Conservation (phyloP, 2,797 vertebrate genomes). For the Notoglanidium macrostoma region DNA sequence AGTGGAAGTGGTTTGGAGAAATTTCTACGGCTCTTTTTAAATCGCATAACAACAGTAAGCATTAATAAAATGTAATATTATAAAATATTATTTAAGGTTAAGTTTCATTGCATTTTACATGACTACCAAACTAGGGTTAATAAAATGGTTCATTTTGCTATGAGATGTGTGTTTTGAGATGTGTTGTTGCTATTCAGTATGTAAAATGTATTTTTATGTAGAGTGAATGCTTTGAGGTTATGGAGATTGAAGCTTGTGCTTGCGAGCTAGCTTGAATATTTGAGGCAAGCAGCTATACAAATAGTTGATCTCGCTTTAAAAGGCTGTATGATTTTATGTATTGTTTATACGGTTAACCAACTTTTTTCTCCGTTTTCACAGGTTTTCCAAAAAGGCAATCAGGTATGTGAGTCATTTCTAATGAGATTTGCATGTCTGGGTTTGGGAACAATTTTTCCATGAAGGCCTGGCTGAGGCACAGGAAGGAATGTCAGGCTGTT, state of each 20-base stretch:
- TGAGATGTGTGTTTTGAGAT: neutral
- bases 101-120: neutral
- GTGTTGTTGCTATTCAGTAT: neutral
- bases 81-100: neutral
- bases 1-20: neutral
- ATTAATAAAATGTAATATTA: neutral
- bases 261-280: neutral
- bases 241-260: neutral
- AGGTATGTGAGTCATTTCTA: conserved; percentile 76
- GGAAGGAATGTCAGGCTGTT: conserved; percentile 47
- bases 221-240: neutral
- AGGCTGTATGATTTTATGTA: neutral
- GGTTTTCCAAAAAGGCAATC: conserved; percentile 97
- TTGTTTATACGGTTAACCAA: neutral
- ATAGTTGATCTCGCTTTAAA: neutral
- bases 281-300: neutral
- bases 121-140: too few species aligned
- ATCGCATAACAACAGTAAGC: neutral
- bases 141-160: too few species aligned
- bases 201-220: neutral
- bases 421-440: neutral
- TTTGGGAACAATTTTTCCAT: neutral
- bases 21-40: neutral
- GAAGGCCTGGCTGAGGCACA: neutral
- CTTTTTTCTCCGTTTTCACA: conserved; percentile 70